A percentile compares a stretch with the other conserved stretches of the same genome.
These are phyloP conservation scores for Chaetops frenatus DNA, from an alignment of 2,113 vertebrate species.

Conservation along the genomic window DNA sequence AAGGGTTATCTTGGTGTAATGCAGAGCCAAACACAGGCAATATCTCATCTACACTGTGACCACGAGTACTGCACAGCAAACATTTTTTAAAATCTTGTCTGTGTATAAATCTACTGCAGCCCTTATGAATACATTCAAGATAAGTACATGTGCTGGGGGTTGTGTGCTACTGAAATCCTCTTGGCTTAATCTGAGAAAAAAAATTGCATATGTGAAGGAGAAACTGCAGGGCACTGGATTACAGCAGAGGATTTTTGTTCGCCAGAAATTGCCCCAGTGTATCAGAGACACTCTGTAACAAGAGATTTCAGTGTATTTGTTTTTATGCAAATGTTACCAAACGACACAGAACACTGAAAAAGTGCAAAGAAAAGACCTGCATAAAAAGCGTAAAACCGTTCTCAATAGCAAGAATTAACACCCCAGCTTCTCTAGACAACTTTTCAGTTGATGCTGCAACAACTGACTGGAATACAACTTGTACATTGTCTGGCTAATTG, in stretches of 20 bases:
- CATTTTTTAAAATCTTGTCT: not conserved
- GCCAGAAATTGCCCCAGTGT: not conserved
- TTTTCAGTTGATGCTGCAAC: not conserved
- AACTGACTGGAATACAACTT: not conserved
- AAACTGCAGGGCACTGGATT: not conserved
- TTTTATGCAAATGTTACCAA: not conserved
- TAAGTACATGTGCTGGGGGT: fast-evolving
- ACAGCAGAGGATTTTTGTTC: not conserved
- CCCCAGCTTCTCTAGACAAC: not conserved
- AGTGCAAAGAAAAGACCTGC: not conserved
- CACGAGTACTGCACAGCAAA: not conserved
- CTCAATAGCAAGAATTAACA: not conserved
- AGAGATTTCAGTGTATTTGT: not conserved
- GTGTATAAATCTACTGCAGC: not conserved
- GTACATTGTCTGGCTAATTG: not conserved
- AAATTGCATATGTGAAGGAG: not conserved
- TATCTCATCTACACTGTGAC: not conserved
- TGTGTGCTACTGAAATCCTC: not conserved
- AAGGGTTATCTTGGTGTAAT: not conserved
- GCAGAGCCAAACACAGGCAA: not conserved
- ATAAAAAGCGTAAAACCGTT: not conserved
- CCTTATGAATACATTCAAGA: not conserved
- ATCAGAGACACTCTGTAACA: not conserved
- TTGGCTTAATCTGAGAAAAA: not conserved
- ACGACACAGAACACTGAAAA: not conserved